Evolutionary conservation across 2,888 invertebrate genomes (phyloP), one percentile per base, ranked within the genome.

Genomic region (Hydraecia micacea): DNA sequence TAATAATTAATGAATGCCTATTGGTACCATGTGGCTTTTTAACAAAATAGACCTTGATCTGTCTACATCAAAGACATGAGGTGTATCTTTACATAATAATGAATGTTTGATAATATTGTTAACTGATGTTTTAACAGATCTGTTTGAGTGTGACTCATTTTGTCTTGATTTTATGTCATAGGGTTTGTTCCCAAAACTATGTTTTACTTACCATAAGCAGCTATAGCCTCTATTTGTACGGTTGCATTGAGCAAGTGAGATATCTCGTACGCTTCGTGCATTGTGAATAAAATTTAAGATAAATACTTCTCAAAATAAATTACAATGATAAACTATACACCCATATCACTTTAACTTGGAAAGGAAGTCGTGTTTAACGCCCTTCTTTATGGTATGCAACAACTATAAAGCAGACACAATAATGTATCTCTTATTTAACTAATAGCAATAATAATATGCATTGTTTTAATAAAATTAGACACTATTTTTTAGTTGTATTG

Each of bases 171-270:
- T 39, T 25, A n/a, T 62, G 25, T 8, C 3, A 65, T 4, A 21
- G 1, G 15, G 11, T 58, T 83, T 68, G 39, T 46, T 72, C 5
- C 25, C 13, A 42, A 63, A 70, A 5, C 8, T 0, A 52, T 11
- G 18, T 67, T 58, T 79, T 55, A 85, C 93, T 97, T 97, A 99
- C 99, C 99, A 94, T 98, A 99, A 72, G 99, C 99, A 83, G 99
- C 98, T 88, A 99, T 98, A 36, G 99, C 98, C 96, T 99, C 99
- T 86, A 99, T 99, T 94, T 98, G 99, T 73, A 98, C 98, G 8
- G 98, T 98, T 85, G 98, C 97, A 95, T 98, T 99, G 82, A 99
- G 97, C 89, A 99, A 97, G 86, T 98, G 98, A 63, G 98, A 97
- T 83, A 98, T 97, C 93, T 98, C 98, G 92, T 99, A 99, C 0